Evolutionary conservation across 2,888 invertebrate genomes (phyloP).

Genomic region (Scrobipalpa costella): DNA sequence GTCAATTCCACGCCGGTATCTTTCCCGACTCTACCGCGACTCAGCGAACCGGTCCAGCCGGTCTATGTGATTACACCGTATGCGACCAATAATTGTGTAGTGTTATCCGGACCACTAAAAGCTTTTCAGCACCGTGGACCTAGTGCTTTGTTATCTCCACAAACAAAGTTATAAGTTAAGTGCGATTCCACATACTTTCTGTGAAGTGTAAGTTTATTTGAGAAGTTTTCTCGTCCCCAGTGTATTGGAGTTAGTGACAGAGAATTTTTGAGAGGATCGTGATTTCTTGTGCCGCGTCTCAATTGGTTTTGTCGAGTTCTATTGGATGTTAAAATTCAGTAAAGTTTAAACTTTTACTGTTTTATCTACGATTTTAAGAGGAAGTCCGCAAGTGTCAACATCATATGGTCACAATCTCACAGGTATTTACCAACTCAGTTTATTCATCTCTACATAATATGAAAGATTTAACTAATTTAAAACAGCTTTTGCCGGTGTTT

Average conservation of each 20-base stretch:
- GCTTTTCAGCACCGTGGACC: conserved; percentile 48
- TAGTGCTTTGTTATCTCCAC: conserved; percentile 36
- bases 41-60: conserved; percentile 54
- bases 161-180: conserved; percentile 38
- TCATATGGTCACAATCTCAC: conserved; percentile 46
- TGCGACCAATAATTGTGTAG: conserved; percentile 65
- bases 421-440: conserved; percentile 41
- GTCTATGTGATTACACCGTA: conserved; percentile 60
- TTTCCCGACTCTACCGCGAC: conserved; percentile 35
- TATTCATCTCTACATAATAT: neutral
- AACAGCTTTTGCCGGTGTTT: conserved; percentile 17
- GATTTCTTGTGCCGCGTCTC: conserved; percentile 50
- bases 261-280: conserved; percentile 45
- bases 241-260: conserved; percentile 54
- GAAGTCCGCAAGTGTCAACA: conserved; percentile 28
- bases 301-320: conserved; percentile 51
- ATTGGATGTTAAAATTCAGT: conserved; percentile 46
- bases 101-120: conserved; percentile 53
- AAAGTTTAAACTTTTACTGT: conserved; percentile 52
- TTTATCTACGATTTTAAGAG: conserved; percentile 16
- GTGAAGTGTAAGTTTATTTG: conserved; percentile 65
- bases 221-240: conserved; percentile 49
- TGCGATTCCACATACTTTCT: conserved; percentile 46
- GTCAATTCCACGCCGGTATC: conserved; percentile 38
- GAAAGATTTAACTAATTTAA: conserved; percentile 2